Evolutionary conservation across 2,888 invertebrate genomes (phyloP), one percentile per base, ranked within the genome.

Genomic region (Tholera decimalis): DNA sequence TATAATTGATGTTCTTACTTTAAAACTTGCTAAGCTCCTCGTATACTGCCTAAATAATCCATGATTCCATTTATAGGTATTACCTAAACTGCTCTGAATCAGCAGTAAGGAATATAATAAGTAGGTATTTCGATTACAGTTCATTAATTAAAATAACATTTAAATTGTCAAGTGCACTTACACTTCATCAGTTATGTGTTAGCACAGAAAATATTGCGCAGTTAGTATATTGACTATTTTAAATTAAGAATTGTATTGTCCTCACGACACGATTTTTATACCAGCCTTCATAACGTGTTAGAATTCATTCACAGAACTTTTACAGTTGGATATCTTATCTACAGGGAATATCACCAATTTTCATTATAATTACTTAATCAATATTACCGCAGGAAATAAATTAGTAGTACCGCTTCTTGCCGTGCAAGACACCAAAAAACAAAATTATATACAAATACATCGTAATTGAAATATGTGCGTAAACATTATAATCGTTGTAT

Each of bases 401-500:
- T 73, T 37, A 51, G 44, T 51, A 46, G 73, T 46, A 67, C 65
- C 44, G 26, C 39, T 39, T 13, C 28, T 28, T 33, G 44, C 30
- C 37, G n/a, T 20, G 37, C 33, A 65, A 65, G 22, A 66, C 68
- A 68, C 26, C 26, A 46, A n/a, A 44, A 44, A 77, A 51, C 30
- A 47, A 77, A 73, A 73, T 44, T 51, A 77, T 64, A 51, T 72
- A 72, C 64, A 73, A 58, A 37, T 58, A 64, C 15, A 37, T 65
- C 37, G 41, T 39, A 51, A 70, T 22, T 73, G 39, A 64, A 65
- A 35, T 70, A 64, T 65, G 55, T 77, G 73, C 73, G 73, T 53
- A 46, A 63, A 56, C 35, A 49, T 56, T 66, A 55, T 49, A 73
- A 49, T 77, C 73, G 74, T 73, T 73, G 73, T 73, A 53, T 66